Percentiles rank a stretch among this genome's conserved stretches.
These are phyloP conservation scores for Stichodactyla mertensii DNA, from an alignment of 64 coral and sea anemone genomes.

Conservation along the genomic window DNA sequence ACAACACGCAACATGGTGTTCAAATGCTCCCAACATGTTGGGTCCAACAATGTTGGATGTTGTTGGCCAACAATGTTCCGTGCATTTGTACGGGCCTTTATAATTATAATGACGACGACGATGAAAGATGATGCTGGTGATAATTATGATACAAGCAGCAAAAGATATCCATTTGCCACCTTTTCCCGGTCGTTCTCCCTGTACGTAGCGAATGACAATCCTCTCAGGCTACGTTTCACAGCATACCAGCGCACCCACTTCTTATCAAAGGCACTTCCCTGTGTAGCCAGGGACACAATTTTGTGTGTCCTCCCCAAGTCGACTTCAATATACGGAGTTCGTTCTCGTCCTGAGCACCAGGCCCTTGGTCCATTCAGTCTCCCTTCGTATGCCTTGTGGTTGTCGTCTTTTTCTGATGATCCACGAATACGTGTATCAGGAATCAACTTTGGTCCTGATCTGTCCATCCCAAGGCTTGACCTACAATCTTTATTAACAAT, in stretches of 20 bases:
- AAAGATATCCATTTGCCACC: neutral
- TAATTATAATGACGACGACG: too few species aligned
- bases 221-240: neutral
- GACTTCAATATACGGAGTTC: neutral
- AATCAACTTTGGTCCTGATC: neutral
- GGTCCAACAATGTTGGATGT: too few species aligned
- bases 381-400: neutral
- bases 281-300: neutral
- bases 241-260: neutral
- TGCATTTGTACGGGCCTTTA: too few species aligned
- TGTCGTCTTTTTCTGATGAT: neutral
- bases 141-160: too few species aligned
- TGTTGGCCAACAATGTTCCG: too few species aligned
- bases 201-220: neutral
- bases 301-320: neutral
- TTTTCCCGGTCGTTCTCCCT: neutral
- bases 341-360: constrained; percentile 1
- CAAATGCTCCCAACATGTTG: too few species aligned
- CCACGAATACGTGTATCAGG: neutral
- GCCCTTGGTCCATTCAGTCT: neutral
- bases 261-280: neutral
- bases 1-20: too few species aligned
- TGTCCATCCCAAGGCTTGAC: neutral
- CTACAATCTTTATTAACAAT: neutral
- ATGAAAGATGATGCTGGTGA: too few species aligned